Evolutionary conservation across 2,113 vertebrate genomes (phyloP).

Genomic region (Natator depressus): DNA sequence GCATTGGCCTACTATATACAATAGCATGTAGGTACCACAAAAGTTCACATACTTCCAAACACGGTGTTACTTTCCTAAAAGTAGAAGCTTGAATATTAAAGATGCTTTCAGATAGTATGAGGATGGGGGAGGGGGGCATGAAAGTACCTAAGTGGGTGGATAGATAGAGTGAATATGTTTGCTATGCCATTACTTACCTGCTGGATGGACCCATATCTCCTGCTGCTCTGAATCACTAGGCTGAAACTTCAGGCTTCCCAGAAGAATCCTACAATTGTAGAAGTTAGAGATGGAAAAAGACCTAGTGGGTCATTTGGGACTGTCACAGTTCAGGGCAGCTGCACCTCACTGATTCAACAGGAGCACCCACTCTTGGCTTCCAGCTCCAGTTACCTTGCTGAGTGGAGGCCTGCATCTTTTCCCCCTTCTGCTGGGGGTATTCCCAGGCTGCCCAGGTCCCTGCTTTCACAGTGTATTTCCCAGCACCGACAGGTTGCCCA

Average conservation of each 20-base stretch:
- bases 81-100: constrained; percentile 13
- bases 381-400: not conserved
- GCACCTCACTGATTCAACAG: not conserved
- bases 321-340: not conserved
- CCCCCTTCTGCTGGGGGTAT: not conserved
- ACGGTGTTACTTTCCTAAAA: not conserved
- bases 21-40: not conserved
- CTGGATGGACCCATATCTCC: constrained; percentile 5
- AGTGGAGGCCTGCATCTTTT: not conserved
- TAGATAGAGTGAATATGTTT: not conserved
- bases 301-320: constrained; percentile 52
- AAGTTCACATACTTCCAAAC: not conserved
- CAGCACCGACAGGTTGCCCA: not conserved
- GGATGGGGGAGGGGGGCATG: not conserved
- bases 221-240: constrained; percentile 58
- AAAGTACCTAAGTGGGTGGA: not conserved
- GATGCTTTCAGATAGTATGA: constrained; percentile 36
- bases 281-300: constrained; percentile 8
- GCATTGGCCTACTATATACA: not conserved
- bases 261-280: constrained; percentile 2
- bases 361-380: not conserved
- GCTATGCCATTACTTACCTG: not conserved
- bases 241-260: constrained; percentile 35
- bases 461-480: not conserved
- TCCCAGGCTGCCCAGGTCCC: not conserved